These are phyloP conservation scores for Leptinotarsa lineolata DNA, from an alignment of 1,140 invertebrate species.

Conservation along the genomic window DNA sequence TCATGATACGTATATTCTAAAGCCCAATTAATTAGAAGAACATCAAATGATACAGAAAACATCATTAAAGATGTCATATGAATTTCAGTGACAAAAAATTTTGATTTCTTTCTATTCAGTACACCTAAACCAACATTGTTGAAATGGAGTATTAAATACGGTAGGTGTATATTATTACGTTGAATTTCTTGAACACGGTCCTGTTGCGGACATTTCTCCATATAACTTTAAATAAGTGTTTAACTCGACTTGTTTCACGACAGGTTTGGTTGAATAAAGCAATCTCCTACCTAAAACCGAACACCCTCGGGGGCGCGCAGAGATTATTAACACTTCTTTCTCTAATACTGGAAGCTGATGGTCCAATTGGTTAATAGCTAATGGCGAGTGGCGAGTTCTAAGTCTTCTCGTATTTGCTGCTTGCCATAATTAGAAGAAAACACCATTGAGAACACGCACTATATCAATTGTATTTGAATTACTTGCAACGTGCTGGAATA, in stretches of 20 bases:
- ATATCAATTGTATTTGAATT: no score
- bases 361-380: not conserved
- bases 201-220: slow-evolving; percentile 6
- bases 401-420: not conserved
- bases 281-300: slow-evolving; percentile 27
- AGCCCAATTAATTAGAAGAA: no score
- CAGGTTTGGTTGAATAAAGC: slow-evolving; percentile 30
- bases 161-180: not conserved
- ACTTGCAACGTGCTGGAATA: no score
- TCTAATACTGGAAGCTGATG: slow-evolving; percentile 19
- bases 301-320: slow-evolving; percentile 10
- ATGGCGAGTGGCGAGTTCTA: slow-evolving; percentile 7
- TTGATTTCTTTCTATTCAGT: no score
- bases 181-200: not conserved
- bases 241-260: slow-evolving; percentile 30
- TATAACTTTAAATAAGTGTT: slow-evolving; percentile 34
- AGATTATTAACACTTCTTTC: slow-evolving; percentile 16
- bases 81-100: no score
- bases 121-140: no score
- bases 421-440: not conserved
- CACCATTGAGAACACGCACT: not conserved
- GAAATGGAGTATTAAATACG: no score
- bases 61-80: no score
- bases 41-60: no score
- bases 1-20: no score